Evolutionary conservation across 2,113 vertebrate species (phyloP), one percentile per base, ranked within the genome.

Genomic region (Sceloporus tristichus): DNA sequence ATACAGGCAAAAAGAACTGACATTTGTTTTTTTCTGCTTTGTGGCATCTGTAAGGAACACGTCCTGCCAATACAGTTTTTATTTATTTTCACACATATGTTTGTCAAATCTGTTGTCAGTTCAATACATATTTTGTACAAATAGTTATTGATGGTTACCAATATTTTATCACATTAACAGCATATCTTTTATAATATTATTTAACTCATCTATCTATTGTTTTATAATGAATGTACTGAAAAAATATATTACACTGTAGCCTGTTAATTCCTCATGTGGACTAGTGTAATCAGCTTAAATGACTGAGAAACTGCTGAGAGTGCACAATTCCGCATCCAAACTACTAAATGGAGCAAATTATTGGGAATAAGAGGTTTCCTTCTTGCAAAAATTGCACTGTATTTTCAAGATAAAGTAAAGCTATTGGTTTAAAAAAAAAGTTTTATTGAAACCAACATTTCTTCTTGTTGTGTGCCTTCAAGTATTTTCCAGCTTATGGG

Each of bases 101-200:
- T 83, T 18, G 78, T 87, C 21, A 66, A 91, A 88, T 71, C 90
- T 13, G 5, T 4, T 90, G 86, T 92, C 88, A 87, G 88, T 75
- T 90, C 25, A 53, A 85, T 88, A 74, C 53, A 88, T 79, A 66
- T 59, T 5, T 73, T 79, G 85, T 42, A 48, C 87, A 85, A 89
- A 19, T 59, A 19, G 8, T 80, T 9, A 75, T 83, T 56, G 5
- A 78, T 54, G 48, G 5, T 90, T 71, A 90, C 79, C 85, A 13
- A 23, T 34, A 79, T 87, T 86, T 85, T 84, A 56, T 84, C 1
- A 68, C 11, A 13, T 54, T 18, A 79, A 3, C 11, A 48, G n/a
- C 25, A 18, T 82, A 53, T 82, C 53, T 23, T 27, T 62, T 62
- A 40, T 81, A 56, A 62, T 62, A 66, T 34, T 54, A 66, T 77